These are phyloP conservation scores for Emydocephalus ijimae DNA, from an alignment of 2,113 vertebrate species.

Conservation along the genomic window DNA sequence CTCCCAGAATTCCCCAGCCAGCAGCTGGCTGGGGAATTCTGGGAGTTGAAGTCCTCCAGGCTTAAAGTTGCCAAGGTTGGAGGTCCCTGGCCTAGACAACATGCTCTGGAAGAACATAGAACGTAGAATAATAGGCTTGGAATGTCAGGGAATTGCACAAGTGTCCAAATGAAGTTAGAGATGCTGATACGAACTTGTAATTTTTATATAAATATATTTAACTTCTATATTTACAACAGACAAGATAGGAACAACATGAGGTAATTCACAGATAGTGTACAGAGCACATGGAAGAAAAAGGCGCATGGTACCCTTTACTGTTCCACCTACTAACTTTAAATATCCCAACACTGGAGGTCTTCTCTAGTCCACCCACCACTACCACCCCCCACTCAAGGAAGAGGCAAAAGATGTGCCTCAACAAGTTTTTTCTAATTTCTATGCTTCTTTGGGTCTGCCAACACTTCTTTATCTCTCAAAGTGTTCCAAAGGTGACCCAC, in stretches of 20 bases:
- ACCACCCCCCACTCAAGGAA: too few relatives aligned
- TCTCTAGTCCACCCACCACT: too few relatives aligned
- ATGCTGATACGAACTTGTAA: neutral
- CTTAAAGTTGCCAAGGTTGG: too few relatives aligned
- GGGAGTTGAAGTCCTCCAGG: too few relatives aligned
- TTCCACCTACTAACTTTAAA: neutral
- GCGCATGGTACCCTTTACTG: too few relatives aligned
- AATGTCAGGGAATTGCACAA: neutral
- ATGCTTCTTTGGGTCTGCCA: neutral
- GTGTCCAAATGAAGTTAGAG: neutral
- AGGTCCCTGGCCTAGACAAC: neutral
- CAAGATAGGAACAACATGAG: neutral
- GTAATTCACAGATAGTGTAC: neutral
- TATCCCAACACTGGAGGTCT: neutral
- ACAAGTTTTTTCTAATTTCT: neutral
- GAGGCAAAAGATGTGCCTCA: neutral
- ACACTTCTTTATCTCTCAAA: neutral
- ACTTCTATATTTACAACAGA: neutral
- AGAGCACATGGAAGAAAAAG: neutral
- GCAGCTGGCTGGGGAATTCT: too few relatives aligned
- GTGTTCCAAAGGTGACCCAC: neutral
- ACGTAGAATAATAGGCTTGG: neutral
- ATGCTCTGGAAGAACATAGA: neutral
- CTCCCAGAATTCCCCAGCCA: too few relatives aligned
- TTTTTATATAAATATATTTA: neutral